Percentiles rank a stretch among this genome's conserved stretches.
These are phyloP conservation scores for Dysdera silvatica DNA, from an alignment of 1,140 invertebrate species.

Conservation along the genomic window DNA sequence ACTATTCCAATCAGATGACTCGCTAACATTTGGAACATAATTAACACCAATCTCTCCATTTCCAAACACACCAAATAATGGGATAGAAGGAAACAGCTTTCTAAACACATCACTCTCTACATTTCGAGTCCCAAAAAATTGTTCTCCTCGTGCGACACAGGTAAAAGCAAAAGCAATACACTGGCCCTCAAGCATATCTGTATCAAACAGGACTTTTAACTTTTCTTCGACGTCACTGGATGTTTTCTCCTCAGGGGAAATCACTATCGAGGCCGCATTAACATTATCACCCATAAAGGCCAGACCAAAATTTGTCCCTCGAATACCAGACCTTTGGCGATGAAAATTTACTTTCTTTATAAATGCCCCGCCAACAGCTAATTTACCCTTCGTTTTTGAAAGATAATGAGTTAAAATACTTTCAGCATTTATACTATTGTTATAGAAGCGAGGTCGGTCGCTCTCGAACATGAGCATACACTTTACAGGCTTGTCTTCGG, in stretches of 20 bases:
- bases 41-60: conserved; percentile 53
- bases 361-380: conserved; percentile 38
- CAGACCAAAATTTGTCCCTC: conserved; percentile 31
- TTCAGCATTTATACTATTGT: too few species aligned
- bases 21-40: too few species aligned
- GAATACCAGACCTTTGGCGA: conserved; percentile 5
- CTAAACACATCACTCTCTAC: conserved; percentile 53
- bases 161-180: conserved; percentile 54
- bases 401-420: too few species aligned
- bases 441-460: too few species aligned
- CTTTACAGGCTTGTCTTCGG: too few species aligned
- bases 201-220: conserved; percentile 40
- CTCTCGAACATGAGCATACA: too few species aligned
- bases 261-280: conserved; percentile 39
- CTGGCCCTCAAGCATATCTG: conserved; percentile 38
- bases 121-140: conserved; percentile 42
- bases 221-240: conserved; percentile 34
- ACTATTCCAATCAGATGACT: too few species aligned
- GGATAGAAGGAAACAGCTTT: conserved; percentile 51
- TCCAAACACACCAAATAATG: conserved; percentile 54
- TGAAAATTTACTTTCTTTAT: conserved; percentile 23
- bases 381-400: too few species aligned
- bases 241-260: conserved; percentile 34
- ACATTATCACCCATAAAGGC: conserved; percentile 39
- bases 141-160: conserved; percentile 49